These are phyloP conservation scores for Allobates femoralis DNA, from an alignment of 2,797 vertebrate genomes.

Conservation along the genomic window DNA sequence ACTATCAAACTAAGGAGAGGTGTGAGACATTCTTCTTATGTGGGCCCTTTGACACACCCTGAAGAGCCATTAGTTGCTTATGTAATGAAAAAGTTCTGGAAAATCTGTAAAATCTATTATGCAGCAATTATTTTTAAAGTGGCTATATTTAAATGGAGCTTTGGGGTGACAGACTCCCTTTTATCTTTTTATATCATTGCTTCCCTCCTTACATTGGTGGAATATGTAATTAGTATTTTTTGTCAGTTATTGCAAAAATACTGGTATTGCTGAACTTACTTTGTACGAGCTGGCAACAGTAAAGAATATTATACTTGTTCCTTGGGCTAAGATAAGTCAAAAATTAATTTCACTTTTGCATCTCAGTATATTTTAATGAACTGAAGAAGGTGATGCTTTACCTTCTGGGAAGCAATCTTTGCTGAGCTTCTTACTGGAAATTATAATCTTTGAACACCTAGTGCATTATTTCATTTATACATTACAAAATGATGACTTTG, in stretches of 20 bases:
- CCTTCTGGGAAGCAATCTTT: conserved; percentile 10
- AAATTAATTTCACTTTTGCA: neutral
- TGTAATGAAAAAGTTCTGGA: too few relatives aligned
- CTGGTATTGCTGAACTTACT: neutral
- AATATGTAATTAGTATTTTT: neutral
- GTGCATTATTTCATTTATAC: neutral
- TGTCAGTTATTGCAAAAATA: neutral
- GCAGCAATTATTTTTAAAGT: too few relatives aligned
- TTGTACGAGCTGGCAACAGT: neutral
- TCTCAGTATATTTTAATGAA: conserved; percentile 5
- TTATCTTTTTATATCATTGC: too few relatives aligned
- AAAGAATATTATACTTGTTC: neutral
- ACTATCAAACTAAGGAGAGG: too few relatives aligned
- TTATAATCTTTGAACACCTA: neutral
- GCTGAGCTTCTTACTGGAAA: neutral
- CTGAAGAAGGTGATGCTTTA: neutral
- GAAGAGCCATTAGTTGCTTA: too few relatives aligned
- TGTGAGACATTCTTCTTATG: too few relatives aligned
- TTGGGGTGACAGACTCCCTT: too few relatives aligned
- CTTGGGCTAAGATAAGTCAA: neutral
- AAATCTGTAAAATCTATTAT: too few relatives aligned
- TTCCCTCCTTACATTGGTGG: neutral
- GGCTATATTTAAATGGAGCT: too few relatives aligned
- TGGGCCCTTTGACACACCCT: too few relatives aligned
- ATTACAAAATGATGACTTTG: neutral